Percentiles rank a stretch among this genome's conserved stretches.
These are phyloP conservation scores for Theristus sp. DNA, from an alignment of 2,888 invertebrate genomes.

Conservation along the genomic window DNA sequence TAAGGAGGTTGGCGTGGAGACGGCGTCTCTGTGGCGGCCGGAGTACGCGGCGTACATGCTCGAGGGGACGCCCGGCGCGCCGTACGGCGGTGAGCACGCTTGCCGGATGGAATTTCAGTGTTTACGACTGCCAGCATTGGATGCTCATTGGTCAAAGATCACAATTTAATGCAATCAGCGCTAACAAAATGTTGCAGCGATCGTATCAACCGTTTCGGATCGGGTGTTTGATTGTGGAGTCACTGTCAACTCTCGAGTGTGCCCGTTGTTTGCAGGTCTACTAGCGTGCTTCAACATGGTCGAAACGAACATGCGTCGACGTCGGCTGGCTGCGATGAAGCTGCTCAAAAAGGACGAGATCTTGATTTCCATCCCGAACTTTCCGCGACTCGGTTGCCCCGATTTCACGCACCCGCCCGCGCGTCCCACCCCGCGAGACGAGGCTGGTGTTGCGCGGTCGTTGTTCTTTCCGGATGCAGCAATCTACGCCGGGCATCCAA, in stretches of 20 bases:
- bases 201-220: too few relatives aligned
- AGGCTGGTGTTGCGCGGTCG: slow-evolving; percentile 53
- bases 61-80: slow-evolving; percentile 79
- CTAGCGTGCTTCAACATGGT: slow-evolving; percentile 88
- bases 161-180: too few relatives aligned
- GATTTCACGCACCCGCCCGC: slow-evolving; percentile 62
- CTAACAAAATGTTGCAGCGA: too few relatives aligned
- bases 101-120: too few relatives aligned
- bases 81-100: slow-evolving; percentile 22
- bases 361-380: slow-evolving; percentile 37
- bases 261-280: too few relatives aligned
- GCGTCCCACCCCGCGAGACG: slow-evolving; percentile 47
- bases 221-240: too few relatives aligned
- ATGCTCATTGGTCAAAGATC: too few relatives aligned
- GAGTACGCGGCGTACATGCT: slow-evolving; percentile 95
- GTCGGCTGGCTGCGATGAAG: slow-evolving; percentile 51
- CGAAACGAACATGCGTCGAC: slow-evolving; percentile 77
- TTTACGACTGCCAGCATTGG: too few relatives aligned
- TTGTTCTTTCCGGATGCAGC: slow-evolving; percentile 81
- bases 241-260: too few relatives aligned
- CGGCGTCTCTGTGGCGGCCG: slow-evolving; percentile 64
- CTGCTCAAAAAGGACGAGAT: slow-evolving; percentile 37
- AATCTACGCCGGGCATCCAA: slow-evolving; percentile 80
- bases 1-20: neutral
- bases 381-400: slow-evolving; percentile 75